Base-by-base conservation (phyloP, 1,140 invertebrate genomes). In the Listronotus oregonensis region DNA sequence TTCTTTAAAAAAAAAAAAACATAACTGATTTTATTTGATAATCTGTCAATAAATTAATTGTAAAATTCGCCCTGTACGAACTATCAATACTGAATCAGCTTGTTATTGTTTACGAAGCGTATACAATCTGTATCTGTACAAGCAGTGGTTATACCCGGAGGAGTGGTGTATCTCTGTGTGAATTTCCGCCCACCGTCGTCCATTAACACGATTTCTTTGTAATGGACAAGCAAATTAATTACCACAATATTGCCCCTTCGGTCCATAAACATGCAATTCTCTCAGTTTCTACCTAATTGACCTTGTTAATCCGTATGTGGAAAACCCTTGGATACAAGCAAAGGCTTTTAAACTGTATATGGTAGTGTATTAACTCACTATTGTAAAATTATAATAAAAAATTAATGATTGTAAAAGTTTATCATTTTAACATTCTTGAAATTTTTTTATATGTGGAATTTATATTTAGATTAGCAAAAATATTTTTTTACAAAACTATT, bases 201-300 rank as follows among this genome's bases (percentile, higher is more conserved):
- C 54, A 56, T 70, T 67, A 58, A 69, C 65, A 70, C 68, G 60
- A 70, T 70, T 64, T 64, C 65, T 70, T 67, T 70, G 68, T 70
- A 64, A 34, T 46, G 66, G 68, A 67, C 68, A 70, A 70, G 52
- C 59, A 50, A 67, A 67, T 69, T 67, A 70, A 70, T 70, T 64
- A 67, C 56, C 54, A 46, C 57, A 58, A 67, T 70, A 64, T 64
- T 66, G 59, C 64, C 34, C 34, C 52, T 21, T 64, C 52, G 32
- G 54, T 39, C 49, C 6, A 39, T 27, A 42, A 32, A 50, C 47
- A 50, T 50, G 21, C 47, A 50, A 55, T 55, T 39, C 52, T 31
- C 32, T 39, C 32, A 31, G 31, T 55, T 42, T 39, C 52, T 42
- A 55, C 32, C 52, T 55, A 55, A 55, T 54, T 55, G 39, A 55